Percentiles rank a stretch among this genome's conserved stretches.
phyloP scores from a whole-genome alignment of 2,888 invertebrate species.

The Entomobrya multifasciata region DNA sequence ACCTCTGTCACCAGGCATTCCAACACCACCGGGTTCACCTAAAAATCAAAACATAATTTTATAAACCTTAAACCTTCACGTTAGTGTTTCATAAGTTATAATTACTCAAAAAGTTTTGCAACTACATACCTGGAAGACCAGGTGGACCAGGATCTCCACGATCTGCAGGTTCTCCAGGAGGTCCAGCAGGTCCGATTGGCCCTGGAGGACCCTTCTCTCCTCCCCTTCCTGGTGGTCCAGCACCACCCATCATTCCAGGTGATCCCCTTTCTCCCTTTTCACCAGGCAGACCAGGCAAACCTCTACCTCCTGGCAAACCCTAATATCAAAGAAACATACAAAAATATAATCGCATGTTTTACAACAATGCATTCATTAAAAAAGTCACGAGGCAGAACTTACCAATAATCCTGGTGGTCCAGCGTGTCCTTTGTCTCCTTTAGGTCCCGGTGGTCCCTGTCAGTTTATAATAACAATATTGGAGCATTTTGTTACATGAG shows the following conservation, averaged over 20 bases:
- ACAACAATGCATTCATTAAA: too few relatives aligned
- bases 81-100: too few relatives aligned
- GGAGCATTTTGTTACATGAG: too few relatives aligned
- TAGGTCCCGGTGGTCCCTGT: conserved; percentile 86
- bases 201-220: conserved; percentile 91
- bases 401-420: conserved; percentile 87
- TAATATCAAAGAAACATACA: conserved; percentile 71
- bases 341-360: background rate
- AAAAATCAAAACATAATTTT: conserved; percentile 79
- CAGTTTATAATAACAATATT: conserved; percentile 70
- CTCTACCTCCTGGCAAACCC: conserved; percentile 87
- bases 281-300: conserved; percentile 86
- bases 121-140: conserved; percentile 83
- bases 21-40: conserved; percentile 88
- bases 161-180: conserved; percentile 91
- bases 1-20: conserved; percentile 89
- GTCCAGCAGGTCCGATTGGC: conserved; percentile 87
- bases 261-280: conserved; percentile 89
- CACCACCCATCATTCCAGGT: conserved; percentile 87
- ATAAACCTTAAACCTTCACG: too few relatives aligned
- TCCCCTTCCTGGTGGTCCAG: conserved; percentile 88
- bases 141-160: conserved; percentile 89
- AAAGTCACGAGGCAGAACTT: conserved; percentile 76
- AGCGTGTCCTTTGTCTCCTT: conserved; percentile 87
- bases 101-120: background rate